Percentiles rank a stretch among this genome's conserved stretches.
Evolutionary conservation across 2,113 vertebrate species (phyloP).

Genomic region (Cyanoderma ruficeps): DNA sequence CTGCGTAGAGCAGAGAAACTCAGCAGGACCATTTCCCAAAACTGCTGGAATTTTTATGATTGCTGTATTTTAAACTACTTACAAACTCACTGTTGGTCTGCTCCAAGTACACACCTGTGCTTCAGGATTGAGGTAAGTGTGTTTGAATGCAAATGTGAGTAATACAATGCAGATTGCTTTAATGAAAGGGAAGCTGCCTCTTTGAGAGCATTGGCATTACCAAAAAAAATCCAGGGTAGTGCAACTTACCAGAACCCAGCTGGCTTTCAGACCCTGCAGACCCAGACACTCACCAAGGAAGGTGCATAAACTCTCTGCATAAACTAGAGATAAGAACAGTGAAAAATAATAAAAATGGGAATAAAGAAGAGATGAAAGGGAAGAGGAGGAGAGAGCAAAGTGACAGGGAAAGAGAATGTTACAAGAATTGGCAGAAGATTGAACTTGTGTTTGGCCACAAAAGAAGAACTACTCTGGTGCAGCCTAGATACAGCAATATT

Average conservation of each 20-base stretch:
- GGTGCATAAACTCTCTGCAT: background rate
- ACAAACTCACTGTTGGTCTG: slow-evolving; percentile 12
- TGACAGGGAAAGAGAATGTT: background rate
- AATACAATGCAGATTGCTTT: slow-evolving; percentile 42
- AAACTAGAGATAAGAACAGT: background rate
- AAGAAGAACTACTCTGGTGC: background rate
- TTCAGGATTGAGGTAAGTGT: background rate
- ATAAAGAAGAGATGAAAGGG: background rate
- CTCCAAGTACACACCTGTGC: slow-evolving; percentile 26
- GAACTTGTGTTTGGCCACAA: background rate
- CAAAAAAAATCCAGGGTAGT: background rate
- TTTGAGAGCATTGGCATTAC: background rate
- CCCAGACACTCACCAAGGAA: background rate
- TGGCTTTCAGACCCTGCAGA: background rate
- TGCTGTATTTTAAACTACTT: slow-evolving; percentile 44
- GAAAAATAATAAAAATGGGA: background rate
- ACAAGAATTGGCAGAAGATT: background rate
- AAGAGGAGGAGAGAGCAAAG: background rate
- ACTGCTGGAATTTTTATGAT: slow-evolving; percentile 29
- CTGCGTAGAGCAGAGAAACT: background rate
- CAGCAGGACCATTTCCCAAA: slow-evolving; percentile 12
- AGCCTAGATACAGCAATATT: background rate
- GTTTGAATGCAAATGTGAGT: slow-evolving; percentile 26
- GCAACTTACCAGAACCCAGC: background rate
- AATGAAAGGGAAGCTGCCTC: background rate